Percentiles rank a stretch among this genome's conserved stretches.
phyloP scores from a whole-genome alignment of 2,888 invertebrate genomes.

The Spilosoma lubricipeda region DNA sequence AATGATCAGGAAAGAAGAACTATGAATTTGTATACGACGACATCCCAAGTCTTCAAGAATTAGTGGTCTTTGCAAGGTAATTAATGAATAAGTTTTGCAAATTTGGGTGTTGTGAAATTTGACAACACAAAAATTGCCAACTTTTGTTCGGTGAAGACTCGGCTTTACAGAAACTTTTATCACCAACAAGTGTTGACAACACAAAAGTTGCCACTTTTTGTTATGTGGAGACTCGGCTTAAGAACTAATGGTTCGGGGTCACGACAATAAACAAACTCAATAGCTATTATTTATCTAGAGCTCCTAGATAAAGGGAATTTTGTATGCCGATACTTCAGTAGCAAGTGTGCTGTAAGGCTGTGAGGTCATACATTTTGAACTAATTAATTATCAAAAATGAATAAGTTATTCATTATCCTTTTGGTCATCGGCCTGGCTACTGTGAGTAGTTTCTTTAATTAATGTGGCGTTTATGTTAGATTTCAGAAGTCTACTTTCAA shows the following conservation, averaged over 20 bases:
- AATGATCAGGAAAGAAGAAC: neutral
- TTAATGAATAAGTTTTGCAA: constrained; percentile 60
- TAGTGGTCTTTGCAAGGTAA: constrained; percentile 52
- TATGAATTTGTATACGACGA: neutral
- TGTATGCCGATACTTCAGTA: constrained; percentile 50
- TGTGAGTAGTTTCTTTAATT: constrained; percentile 61
- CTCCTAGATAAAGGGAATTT: constrained; percentile 54
- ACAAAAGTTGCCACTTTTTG: no score
- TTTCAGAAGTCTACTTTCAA: neutral
- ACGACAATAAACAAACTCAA: constrained; percentile 62
- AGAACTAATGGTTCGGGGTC: constrained; percentile 55
- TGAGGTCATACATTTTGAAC: constrained; percentile 47
- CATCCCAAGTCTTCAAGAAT: constrained; percentile 13
- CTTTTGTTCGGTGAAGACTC: no score
- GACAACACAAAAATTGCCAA: no score
- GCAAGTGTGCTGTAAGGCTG: constrained; percentile 38
- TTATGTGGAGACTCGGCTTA: no score
- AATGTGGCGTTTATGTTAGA: neutral
- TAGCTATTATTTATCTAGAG: no score
- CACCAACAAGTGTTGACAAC: no score
- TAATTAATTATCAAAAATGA: constrained; percentile 62
- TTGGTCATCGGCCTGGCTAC: constrained; percentile 72
- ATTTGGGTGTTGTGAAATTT: no score
- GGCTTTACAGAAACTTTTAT: no score
- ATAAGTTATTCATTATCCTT: constrained; percentile 68